Conservation (phyloP, 2,113 vertebrate genomes). For the Pardalotus punctatus region DNA sequence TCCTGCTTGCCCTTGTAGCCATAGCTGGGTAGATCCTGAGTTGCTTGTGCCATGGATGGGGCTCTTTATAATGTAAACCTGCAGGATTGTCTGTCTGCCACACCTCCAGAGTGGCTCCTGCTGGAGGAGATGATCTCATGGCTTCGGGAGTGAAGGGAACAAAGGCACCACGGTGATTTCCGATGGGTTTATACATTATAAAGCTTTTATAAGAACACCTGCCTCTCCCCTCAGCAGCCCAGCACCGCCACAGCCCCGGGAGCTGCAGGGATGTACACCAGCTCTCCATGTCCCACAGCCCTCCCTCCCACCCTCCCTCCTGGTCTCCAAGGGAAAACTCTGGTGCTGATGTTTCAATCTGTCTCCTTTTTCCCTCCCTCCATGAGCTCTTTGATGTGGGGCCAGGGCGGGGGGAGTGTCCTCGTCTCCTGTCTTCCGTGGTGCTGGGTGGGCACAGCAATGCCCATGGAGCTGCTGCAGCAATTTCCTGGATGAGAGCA, state of each 20-base stretch:
- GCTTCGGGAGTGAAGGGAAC: not conserved
- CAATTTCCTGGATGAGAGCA: accelerated
- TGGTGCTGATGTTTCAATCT: not conserved
- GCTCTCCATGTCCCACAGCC: not conserved
- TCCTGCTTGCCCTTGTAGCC: not conserved
- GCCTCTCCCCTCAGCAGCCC: not conserved
- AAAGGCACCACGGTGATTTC: not conserved
- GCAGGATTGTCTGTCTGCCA: not conserved
- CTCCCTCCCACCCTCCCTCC: not conserved
- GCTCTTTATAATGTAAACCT: constrained; percentile 14
- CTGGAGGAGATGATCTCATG: not conserved
- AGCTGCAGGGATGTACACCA: not conserved
- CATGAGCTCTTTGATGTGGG: not conserved
- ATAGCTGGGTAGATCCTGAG: not conserved
- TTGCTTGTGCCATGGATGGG: not conserved
- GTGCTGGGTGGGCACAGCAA: not conserved
- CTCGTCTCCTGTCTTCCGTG: not conserved
- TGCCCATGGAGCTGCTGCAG: accelerated
- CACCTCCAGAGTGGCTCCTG: not conserved
- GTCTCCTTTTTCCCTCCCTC: not conserved
- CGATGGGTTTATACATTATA: not conserved
- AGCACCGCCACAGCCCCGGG: accelerated
- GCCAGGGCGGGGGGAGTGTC: accelerated
- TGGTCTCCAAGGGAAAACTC: not conserved
- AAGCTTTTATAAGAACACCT: constrained; percentile 26